phyloP scores from a whole-genome alignment of 2,888 invertebrate genomes.

The Drosophila putrida region DNA sequence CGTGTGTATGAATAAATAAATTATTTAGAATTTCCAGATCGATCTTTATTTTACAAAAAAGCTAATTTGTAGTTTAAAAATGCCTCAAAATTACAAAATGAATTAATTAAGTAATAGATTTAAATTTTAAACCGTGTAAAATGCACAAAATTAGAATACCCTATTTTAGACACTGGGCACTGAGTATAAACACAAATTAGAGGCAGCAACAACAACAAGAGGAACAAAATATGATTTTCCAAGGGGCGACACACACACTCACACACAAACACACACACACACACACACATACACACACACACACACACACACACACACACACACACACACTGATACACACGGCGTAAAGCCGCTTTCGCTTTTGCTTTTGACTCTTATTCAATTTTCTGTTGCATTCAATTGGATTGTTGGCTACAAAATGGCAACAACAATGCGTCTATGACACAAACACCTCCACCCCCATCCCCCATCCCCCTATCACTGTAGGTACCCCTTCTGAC shows the following conservation, averaged over 20 bases:
- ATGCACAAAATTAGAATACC: neutral
- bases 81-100: too few relatives aligned
- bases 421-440: constrained; percentile 34
- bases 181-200: constrained; percentile 65
- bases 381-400: constrained; percentile 78
- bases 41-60: too few relatives aligned
- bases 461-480: neutral
- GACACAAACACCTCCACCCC: constrained; percentile 15
- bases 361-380: constrained; percentile 78
- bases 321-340: constrained; percentile 9
- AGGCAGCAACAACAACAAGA: constrained; percentile 41
- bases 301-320: constrained; percentile 19
- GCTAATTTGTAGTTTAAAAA: too few relatives aligned
- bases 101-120: too few relatives aligned
- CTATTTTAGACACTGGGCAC: neutral
- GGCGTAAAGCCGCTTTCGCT: constrained; percentile 72
- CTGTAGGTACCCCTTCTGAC: neutral
- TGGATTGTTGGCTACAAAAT: constrained; percentile 55
- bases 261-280: constrained; percentile 17
- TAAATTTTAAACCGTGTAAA: too few relatives aligned
- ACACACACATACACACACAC: constrained; percentile 10
- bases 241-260: constrained; percentile 46
- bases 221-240: constrained; percentile 68
- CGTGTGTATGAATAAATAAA: too few relatives aligned
- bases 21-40: too few relatives aligned